Percentiles rank a stretch among this genome's conserved stretches.
phyloP scores from a whole-genome alignment of 2,113 vertebrate species.

The Entomyzon cyanotis region DNA sequence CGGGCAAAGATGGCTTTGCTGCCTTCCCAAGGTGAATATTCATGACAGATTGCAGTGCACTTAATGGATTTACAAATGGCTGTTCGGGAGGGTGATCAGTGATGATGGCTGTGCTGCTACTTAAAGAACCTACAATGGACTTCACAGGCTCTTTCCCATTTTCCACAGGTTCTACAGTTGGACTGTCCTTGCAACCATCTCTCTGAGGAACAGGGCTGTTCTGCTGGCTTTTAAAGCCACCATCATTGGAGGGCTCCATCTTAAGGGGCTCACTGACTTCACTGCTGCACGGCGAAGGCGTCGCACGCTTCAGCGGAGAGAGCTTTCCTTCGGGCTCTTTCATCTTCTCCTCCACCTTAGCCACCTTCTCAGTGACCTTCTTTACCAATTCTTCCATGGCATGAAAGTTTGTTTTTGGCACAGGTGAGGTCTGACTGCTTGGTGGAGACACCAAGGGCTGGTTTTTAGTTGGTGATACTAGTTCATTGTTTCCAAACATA shows the following conservation, averaged over 20 bases:
- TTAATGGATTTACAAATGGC: slow-evolving; percentile 96
- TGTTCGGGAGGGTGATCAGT: slow-evolving; percentile 96
- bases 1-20: slow-evolving; percentile 92
- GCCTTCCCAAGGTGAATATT: slow-evolving; percentile 98
- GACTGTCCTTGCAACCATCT: slow-evolving; percentile 82
- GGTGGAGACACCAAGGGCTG: slow-evolving; percentile 88
- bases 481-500: slow-evolving; percentile 85
- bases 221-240: slow-evolving; percentile 84
- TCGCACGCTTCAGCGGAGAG: slow-evolving; percentile 85
- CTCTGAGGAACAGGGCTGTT: slow-evolving; percentile 77
- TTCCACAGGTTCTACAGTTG: slow-evolving; percentile 80
- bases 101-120: slow-evolving; percentile 94
- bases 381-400: slow-evolving; percentile 98
- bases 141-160: slow-evolving; percentile 86
- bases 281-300: slow-evolving; percentile 90
- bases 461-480: slow-evolving; percentile 87
- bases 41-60: slow-evolving; percentile 98
- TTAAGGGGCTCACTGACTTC: slow-evolving; percentile 84
- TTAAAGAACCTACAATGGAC: slow-evolving; percentile 79
- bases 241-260: slow-evolving; percentile 81
- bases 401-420: slow-evolving; percentile 95
- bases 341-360: slow-evolving; percentile 94
- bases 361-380: slow-evolving; percentile 97
- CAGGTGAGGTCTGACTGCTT: slow-evolving; percentile 90
- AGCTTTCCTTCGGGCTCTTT: slow-evolving; percentile 84